Base-by-base conservation (phyloP, 2,113 vertebrate genomes). In the Rhizomys pruinosus region DNA sequence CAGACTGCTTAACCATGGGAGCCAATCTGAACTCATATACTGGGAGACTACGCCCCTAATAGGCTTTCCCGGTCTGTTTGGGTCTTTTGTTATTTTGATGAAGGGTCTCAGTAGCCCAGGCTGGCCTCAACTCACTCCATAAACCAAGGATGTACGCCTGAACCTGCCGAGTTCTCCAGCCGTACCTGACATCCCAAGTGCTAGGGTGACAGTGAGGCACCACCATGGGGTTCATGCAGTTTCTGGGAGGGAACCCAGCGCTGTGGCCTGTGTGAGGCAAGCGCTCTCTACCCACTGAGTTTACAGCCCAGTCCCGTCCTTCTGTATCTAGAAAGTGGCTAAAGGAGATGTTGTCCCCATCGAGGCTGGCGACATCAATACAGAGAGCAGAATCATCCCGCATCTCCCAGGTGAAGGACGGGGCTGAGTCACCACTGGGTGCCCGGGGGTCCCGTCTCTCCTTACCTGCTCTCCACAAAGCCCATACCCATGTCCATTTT, bases 271-370 rank as follows among this genome's bases (percentile, higher is more conserved):
- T 27, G 20, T 44, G 34, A 37, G 32, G 64, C 47, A 55, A 25
- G 32, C 82, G 27, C 66, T 55, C n/a, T n/a, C 16, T 27, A 12
- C 3, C 66, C 44, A 2, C 12, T 15, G 13, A 55, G 32, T 22
- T n/a, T 22, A 15, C 20, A 12, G 10, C 52, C n/a, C 55, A n/a
- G 29, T 55, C n/a, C 61, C 29, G 9, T 57, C 77, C 57, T 47
- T 37, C 88, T 95, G 92, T 84, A 96, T 34, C 4, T 97, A 99
- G 99, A 99, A 99, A 99, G 92, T 72, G n/a, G 0, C 97, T 99
- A 90, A 99, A 99, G 97, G 99, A 99, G 89, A 99, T 99, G 99
- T 99, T 99, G n/a, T n/a, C 93, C 99, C 99, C 12, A 99, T 99
- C 15, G 99, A 99, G 97, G 98, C 99, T 0, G 99, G 99, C 9